Evolutionary conservation across 2,797 vertebrate genomes (phyloP).

Genomic region (Hapalemur alaotrensis): DNA sequence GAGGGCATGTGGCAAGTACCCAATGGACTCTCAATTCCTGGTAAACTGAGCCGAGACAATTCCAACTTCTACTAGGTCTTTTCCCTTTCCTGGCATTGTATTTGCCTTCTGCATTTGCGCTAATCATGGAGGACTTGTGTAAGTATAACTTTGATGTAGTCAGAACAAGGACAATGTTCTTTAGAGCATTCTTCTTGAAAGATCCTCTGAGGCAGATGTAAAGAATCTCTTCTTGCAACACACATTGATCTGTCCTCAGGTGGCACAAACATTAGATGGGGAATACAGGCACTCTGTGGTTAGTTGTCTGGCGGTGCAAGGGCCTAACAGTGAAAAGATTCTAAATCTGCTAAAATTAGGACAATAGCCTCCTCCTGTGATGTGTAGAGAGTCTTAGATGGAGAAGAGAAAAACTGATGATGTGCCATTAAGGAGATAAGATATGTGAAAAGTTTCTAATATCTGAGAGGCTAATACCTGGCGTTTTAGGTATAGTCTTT

Average conservation of each 20-base stretch:
- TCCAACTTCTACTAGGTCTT: background rate
- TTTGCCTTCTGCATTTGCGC: background rate
- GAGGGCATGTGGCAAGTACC: rapidly evolving
- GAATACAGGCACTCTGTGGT: background rate
- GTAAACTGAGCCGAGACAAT: background rate
- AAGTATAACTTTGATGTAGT: background rate
- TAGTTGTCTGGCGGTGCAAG: rapidly evolving
- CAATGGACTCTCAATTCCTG: background rate
- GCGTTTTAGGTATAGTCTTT: background rate
- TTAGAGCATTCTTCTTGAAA: background rate
- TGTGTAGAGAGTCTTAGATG: background rate
- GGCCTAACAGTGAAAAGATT: background rate
- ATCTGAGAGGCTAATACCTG: background rate
- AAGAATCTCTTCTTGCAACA: background rate
- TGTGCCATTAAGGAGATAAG: background rate
- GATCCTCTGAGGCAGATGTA: background rate
- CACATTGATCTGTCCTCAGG: background rate
- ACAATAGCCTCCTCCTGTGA: background rate
- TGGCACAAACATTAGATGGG: rapidly evolving
- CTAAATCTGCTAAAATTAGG: background rate
- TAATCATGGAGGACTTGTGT: background rate
- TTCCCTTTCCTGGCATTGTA: rapidly evolving
- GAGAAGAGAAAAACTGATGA: background rate
- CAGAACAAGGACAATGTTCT: background rate
- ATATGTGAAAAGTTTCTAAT: background rate